These are phyloP conservation scores for Zaprionus kolodkinae DNA, from an alignment of 1,140 invertebrate species.

Conservation along the genomic window DNA sequence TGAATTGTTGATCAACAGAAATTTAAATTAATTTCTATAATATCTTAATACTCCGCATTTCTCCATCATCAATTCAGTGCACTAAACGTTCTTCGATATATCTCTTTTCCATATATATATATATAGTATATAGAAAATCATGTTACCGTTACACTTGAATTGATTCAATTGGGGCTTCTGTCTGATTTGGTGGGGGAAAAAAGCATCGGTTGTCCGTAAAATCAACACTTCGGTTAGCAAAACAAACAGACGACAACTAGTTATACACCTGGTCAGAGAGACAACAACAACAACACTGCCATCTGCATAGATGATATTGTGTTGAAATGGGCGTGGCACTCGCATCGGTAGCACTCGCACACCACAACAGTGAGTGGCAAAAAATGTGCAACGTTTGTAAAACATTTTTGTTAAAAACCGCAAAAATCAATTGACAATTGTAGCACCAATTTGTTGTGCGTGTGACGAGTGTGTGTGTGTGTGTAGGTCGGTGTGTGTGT, in stretches of 20 bases:
- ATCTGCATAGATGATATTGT: conserved; percentile 43
- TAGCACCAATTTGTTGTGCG: conserved; percentile 38
- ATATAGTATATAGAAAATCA: conserved; percentile 8
- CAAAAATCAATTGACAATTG: conserved; percentile 83
- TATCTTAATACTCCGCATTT: neutral
- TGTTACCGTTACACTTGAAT: conserved; percentile 24
- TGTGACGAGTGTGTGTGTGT: conserved; percentile 13
- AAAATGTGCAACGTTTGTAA: conserved; percentile 57
- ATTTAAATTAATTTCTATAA: no score
- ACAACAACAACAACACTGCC: conserved; percentile 45
- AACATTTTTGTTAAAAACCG: conserved; percentile 76
- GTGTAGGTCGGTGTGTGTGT: conserved; percentile 4
- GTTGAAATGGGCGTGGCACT: conserved; percentile 72
- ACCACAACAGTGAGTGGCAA: conserved; percentile 31
- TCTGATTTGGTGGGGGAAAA: conserved; percentile 23
- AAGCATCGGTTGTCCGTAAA: conserved; percentile 62
- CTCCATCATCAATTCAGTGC: neutral
- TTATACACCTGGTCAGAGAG: conserved; percentile 54
- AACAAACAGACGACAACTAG: conserved; percentile 67
- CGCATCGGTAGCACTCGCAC: conserved; percentile 4
- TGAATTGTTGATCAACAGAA: no score
- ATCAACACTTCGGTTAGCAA: conserved; percentile 83
- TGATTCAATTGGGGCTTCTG: conserved; percentile 14
- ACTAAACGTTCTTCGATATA: neutral
- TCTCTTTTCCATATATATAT: neutral